phyloP scores from a whole-genome alignment of 2,888 invertebrate genomes.

The Globia sparganii region DNA sequence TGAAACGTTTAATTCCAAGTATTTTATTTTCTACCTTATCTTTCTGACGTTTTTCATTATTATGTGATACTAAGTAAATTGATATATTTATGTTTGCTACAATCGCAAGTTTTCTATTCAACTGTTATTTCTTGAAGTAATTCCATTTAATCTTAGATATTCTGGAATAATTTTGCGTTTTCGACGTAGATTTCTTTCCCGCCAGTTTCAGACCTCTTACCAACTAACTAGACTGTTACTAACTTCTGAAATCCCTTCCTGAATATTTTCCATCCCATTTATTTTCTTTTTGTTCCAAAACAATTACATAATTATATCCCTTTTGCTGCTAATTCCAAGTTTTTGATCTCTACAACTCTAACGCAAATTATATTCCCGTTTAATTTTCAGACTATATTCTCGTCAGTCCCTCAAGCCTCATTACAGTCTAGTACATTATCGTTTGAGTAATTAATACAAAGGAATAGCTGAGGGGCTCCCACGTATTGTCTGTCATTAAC shows the following conservation, averaged over 20 bases:
- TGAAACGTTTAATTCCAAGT: slow-evolving; percentile 65
- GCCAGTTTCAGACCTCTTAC: neutral
- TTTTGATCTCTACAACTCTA: neutral
- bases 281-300: neutral
- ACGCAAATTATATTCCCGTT: neutral
- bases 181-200: too few relatives aligned
- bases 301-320: neutral
- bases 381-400: slow-evolving; percentile 10
- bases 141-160: neutral
- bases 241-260: slow-evolving; percentile 1
- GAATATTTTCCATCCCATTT: neutral
- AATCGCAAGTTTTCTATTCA: neutral
- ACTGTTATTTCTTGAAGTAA: neutral
- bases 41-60: slow-evolving; percentile 24
- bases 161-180: neutral
- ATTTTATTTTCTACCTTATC: slow-evolving; percentile 29
- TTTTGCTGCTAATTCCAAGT: neutral
- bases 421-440: slow-evolving; percentile 46
- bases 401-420: slow-evolving; percentile 7
- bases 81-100: neutral
- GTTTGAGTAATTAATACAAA: slow-evolving; percentile 69
- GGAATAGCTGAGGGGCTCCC: slow-evolving; percentile 60
- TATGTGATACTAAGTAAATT: neutral
- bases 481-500: slow-evolving; percentile 67
- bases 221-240: neutral